Base-by-base conservation (phyloP, 2,113 vertebrate genomes). In the Plestiodon gilberti region DNA sequence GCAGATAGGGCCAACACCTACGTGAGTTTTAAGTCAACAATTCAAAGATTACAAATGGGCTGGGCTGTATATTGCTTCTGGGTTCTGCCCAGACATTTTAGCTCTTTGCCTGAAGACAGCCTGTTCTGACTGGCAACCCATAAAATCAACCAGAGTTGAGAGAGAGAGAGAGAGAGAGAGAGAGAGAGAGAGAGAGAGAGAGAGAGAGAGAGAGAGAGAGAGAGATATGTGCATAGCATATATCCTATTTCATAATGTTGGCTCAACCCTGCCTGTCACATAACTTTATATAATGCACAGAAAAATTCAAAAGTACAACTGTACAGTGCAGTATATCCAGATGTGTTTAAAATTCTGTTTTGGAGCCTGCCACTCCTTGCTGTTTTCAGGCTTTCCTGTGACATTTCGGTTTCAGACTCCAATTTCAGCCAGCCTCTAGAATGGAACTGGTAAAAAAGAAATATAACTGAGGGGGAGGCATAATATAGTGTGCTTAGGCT, bases 241-340 rank as follows among this genome's bases (percentile, higher is more conserved):
- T 40, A 1, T 78, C 3, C 40, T 69, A 35, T 55, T 78, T 70
- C 52, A 69, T 22, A 85, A 69, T n/a, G 35, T 22, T 69, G n/a
- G 15, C 11, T 59, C 35, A 43, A 15, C 48, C 14, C 25, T 15
- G 28, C 20, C 25, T 85, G 64, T 40, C 3, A n/a, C 64, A 48
- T 71, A 71, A 61, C 28, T 43, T 79, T 79, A 33, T 11, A 70
- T 14, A n/a, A 71, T 59, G 8, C n/a, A 48, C 25, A 61, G 20
- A 88, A 90, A 88, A 30, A n/a, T n/a, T n/a, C n/a, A n/a, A 48
- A 48, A 48, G 8, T 20, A 28, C n/a, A 55, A 52, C 81, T 78
- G 30, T 89, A 83, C 71, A 77, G 73, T n/a, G n/a, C 38, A 30
- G 48, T 57, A 71, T 89, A 33, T 18, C 71, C 22, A 87, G 74